Conservation (phyloP, 1,140 invertebrate genomes). For the Anastrepha ludens region DNA sequence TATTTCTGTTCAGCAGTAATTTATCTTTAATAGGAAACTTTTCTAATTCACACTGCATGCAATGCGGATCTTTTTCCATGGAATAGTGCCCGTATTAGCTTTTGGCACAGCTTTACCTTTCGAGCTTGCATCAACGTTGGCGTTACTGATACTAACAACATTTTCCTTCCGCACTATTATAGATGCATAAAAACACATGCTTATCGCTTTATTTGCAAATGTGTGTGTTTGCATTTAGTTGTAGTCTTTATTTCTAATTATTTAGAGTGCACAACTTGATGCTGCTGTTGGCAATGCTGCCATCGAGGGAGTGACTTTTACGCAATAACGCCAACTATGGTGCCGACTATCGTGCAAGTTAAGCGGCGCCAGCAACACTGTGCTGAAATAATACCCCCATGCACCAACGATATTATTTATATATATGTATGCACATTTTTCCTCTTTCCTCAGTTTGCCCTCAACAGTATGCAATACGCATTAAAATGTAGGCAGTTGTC, state of each 20-base stretch:
- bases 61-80: too few relatives aligned
- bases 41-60: too few relatives aligned
- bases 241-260: conserved; percentile 27
- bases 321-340: conserved; percentile 3
- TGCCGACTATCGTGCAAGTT: background rate
- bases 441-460: background rate
- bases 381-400: background rate
- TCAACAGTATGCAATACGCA: conserved; percentile 22
- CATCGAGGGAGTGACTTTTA: conserved; percentile 37
- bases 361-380: conserved; percentile 25
- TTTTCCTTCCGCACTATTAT: too few relatives aligned
- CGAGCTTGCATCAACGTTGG: too few relatives aligned
- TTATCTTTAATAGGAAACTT: too few relatives aligned
- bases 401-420: background rate
- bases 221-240: background rate
- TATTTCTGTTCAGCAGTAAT: too few relatives aligned
- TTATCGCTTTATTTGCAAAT: background rate
- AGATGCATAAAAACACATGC: too few relatives aligned
- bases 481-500: background rate
- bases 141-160: too few relatives aligned
- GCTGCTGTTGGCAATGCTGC: conserved; percentile 11
- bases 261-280: conserved; percentile 40
- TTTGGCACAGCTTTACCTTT: too few relatives aligned
- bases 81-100: too few relatives aligned
- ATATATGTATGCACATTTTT: background rate